These are phyloP conservation scores for zebrafish (Danio rerio) DNA, from an alignment of 2,113 vertebrate genomes.

Conservation along the genomic window GRCz12tu NC_133177.1:50064501-50065000, in stretches of 20 bases:
- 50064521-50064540: background rate
- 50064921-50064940: too few relatives aligned
- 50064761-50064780: conserved; percentile 11
- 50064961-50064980: too few relatives aligned
- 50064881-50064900: too few relatives aligned
- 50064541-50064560: conserved; percentile 29
- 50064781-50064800: conserved; percentile 14
- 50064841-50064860: too few relatives aligned
- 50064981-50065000: too few relatives aligned
- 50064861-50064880: too few relatives aligned
- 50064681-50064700: conserved; percentile 42
- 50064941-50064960: too few relatives aligned
- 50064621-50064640: conserved; percentile 43
- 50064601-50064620: conserved; percentile 13
- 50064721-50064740: background rate
- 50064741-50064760: conserved; percentile 29
- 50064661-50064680: conserved; percentile 34
- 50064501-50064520: conserved; percentile 34
- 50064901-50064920: too few relatives aligned
- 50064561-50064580: conserved; percentile 37
- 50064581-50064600: conserved; percentile 33
- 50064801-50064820: background rate
- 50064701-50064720: conserved; percentile 36
- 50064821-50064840: conserved; percentile 12
- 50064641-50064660: conserved; percentile 46